These are phyloP conservation scores for Kryptolebias ocellatus DNA, from an alignment of 2,797 vertebrate species.

Conservation along the genomic window DNA sequence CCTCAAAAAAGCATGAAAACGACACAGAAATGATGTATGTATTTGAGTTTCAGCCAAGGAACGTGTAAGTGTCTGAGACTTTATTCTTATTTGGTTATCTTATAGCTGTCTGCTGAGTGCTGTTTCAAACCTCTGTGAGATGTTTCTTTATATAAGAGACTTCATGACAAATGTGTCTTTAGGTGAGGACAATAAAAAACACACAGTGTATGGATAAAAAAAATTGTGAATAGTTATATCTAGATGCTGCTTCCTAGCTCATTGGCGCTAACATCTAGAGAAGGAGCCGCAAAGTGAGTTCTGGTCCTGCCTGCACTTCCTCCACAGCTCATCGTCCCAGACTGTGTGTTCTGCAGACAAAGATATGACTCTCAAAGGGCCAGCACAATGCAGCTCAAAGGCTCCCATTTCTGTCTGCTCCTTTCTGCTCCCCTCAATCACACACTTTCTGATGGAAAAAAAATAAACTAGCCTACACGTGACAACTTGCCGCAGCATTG, in stretches of 20 bases:
- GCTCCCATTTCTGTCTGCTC: slow-evolving; percentile 50
- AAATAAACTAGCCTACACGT: slow-evolving; percentile 58
- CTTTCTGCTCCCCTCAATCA: slow-evolving; percentile 57
- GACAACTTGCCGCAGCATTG: slow-evolving; percentile 65
- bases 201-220: slow-evolving; percentile 18
- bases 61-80: too few species aligned
- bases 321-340: slow-evolving; percentile 56
- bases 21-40: too few species aligned
- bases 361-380: slow-evolving; percentile 75
- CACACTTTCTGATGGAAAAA: slow-evolving; percentile 54
- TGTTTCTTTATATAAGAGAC: slow-evolving; percentile 5
- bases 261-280: slow-evolving; percentile 43
- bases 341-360: slow-evolving; percentile 64
- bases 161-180: too few species aligned
- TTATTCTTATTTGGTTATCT: not conserved
- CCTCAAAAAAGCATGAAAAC: too few species aligned
- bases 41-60: too few species aligned
- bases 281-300: slow-evolving; percentile 57
- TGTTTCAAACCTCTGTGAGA: not conserved
- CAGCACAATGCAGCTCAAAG: slow-evolving; percentile 65
- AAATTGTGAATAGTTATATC: slow-evolving; percentile 24
- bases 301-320: slow-evolving; percentile 50
- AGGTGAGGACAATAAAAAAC: not conserved
- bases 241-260: slow-evolving; percentile 25
- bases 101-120: slow-evolving; percentile 2